These are phyloP conservation scores for Zaprionus obscuricornis DNA, from an alignment of 2,888 invertebrate species.

Conservation along the genomic window DNA sequence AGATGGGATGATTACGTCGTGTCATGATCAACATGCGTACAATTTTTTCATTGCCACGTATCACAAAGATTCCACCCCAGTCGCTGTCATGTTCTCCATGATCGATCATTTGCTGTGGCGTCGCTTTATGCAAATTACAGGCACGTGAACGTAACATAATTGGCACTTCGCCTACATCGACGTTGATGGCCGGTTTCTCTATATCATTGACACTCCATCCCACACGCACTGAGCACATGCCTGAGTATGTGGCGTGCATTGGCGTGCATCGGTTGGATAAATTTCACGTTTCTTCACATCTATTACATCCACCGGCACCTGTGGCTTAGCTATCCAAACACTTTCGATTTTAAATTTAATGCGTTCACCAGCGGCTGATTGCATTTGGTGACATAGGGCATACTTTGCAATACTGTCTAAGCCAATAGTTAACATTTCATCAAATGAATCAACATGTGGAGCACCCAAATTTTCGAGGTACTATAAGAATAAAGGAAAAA, in stretches of 20 bases:
- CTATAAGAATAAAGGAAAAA: slow-evolving; percentile 85
- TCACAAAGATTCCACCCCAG: slow-evolving; percentile 98
- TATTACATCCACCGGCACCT: slow-evolving; percentile 88
- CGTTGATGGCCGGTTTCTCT: slow-evolving; percentile 86
- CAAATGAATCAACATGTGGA: slow-evolving; percentile 96
- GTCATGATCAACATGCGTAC: slow-evolving; percentile 93
- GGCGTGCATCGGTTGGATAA: slow-evolving; percentile 93
- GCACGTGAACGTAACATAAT: slow-evolving; percentile 96
- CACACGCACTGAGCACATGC: slow-evolving; percentile 88
- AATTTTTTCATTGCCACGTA: slow-evolving; percentile 96
- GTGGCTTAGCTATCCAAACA: slow-evolving; percentile 87
- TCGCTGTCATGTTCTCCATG: slow-evolving; percentile 96
- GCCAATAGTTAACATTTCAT: slow-evolving; percentile 93
- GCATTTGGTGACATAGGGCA: slow-evolving; percentile 88
- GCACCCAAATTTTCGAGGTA: slow-evolving; percentile 89
- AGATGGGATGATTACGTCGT: slow-evolving; percentile 93
- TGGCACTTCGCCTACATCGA: slow-evolving; percentile 92
- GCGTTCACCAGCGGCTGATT: slow-evolving; percentile 87
- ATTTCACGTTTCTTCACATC: slow-evolving; percentile 87
- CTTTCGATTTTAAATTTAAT: slow-evolving; percentile 87
- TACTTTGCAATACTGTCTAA: slow-evolving; percentile 87
- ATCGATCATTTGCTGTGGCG: slow-evolving; percentile 89
- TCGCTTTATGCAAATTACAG: slow-evolving; percentile 91
- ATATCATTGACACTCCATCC: slow-evolving; percentile 88
- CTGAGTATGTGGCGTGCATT: slow-evolving; percentile 93